Percentiles rank a stretch among this genome's conserved stretches.
Conservation (phyloP, 2,888 invertebrate genomes). For the Chrysodeixis includens region DNA sequence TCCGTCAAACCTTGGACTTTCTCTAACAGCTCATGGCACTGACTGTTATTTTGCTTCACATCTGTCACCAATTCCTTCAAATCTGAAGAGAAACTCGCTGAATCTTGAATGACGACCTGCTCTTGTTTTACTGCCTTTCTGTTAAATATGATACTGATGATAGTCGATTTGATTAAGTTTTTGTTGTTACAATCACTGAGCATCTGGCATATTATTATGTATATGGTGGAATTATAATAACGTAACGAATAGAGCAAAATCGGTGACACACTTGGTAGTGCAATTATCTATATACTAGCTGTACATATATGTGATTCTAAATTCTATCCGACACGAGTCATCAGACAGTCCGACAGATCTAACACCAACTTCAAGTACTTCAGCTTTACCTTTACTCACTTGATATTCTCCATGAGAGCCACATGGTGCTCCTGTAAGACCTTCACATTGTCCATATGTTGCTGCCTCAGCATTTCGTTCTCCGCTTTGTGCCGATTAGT, state of each 20-base stretch:
- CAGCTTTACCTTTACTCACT: constrained; percentile 64
- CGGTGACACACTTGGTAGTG: background rate
- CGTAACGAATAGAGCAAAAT: too few species aligned
- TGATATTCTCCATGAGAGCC: constrained; percentile 89
- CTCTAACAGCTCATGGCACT: constrained; percentile 82
- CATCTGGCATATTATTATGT: too few species aligned
- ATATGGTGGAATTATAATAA: too few species aligned
- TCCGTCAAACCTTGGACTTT: constrained; percentile 83
- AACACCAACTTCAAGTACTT: background rate
- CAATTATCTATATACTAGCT: too few species aligned
- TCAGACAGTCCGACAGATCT: too few species aligned
- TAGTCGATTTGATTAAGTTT: too few species aligned
- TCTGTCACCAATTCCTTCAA: constrained; percentile 83
- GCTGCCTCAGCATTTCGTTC: constrained; percentile 79
- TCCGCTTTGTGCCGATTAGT: constrained; percentile 83
- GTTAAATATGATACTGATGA: constrained; percentile 47
- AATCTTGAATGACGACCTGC: constrained; percentile 83
- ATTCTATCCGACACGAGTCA: too few species aligned
- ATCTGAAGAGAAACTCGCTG: constrained; percentile 85
- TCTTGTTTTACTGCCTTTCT: constrained; percentile 89
- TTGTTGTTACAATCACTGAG: too few species aligned
- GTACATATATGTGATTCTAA: too few species aligned
- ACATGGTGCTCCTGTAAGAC: constrained; percentile 86
- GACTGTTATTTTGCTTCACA: constrained; percentile 83
- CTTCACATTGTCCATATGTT: constrained; percentile 83